Conservation (phyloP, 2,797 vertebrate species). For the Cephalopachus bancanus region DNA sequence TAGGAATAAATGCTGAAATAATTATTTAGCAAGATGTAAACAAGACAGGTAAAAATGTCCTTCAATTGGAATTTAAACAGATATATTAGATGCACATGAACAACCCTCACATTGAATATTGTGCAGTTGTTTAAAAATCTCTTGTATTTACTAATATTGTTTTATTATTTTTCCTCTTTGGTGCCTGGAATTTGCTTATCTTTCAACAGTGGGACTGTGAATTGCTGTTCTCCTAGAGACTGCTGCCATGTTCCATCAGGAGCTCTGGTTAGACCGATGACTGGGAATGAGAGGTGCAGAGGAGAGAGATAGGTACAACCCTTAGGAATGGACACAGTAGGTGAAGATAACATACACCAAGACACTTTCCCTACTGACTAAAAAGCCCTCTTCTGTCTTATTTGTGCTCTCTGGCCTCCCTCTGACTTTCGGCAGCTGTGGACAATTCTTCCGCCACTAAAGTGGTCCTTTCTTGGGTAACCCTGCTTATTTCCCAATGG, state of each 20-base stretch:
- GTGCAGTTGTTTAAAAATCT: not conserved
- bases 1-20: not conserved
- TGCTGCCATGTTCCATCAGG: not conserved
- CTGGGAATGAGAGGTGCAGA: fast-evolving
- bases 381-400: not conserved
- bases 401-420: not conserved
- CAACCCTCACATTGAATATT: not conserved
- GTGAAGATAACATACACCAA: not conserved
- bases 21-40: not conserved
- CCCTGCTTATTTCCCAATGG: not conserved
- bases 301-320: not conserved
- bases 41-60: not conserved
- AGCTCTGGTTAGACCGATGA: not conserved
- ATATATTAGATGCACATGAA: not conserved
- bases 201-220: not conserved
- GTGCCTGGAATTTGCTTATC: not conserved
- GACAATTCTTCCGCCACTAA: not conserved
- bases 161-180: not conserved
- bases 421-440: not conserved
- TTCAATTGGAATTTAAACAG: not conserved
- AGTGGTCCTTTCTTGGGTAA: not conserved
- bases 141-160: not conserved
- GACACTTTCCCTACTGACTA: not conserved
- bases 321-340: not conserved
- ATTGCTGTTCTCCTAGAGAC: not conserved